Percentiles rank a stretch among this genome's conserved stretches.
These are phyloP conservation scores for Apostichopus parvimensis DNA, from an alignment of 35 echinoderm and acorn worm species.

Conservation along the genomic window DNA sequence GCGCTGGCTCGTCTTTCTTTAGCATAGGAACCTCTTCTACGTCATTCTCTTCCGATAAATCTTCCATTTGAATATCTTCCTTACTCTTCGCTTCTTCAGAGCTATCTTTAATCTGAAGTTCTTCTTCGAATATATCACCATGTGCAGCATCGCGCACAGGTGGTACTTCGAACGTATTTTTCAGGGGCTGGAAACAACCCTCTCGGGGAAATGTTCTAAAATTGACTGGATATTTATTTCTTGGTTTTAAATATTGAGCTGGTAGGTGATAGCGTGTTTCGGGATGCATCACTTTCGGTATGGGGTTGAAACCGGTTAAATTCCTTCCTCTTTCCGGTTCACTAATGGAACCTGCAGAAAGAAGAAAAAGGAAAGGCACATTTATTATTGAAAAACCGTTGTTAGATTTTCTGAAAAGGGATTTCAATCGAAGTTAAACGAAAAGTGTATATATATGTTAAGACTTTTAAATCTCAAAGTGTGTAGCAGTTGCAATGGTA, in stretches of 20 bases:
- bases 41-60: slow-evolving; percentile 42
- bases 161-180: slow-evolving; percentile 8
- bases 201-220: slow-evolving; percentile 26
- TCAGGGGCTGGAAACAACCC: slow-evolving; percentile 45
- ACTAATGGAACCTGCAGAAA: slow-evolving; percentile 60
- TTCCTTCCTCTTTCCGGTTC: slow-evolving; percentile 71
- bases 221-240: slow-evolving; percentile 1
- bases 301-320: slow-evolving; percentile 40
- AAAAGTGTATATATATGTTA: no score
- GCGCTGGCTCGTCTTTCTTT: slow-evolving; percentile 36
- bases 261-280: slow-evolving; percentile 62
- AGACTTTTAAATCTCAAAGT: no score
- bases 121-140: slow-evolving; percentile 9
- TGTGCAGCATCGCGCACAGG: neutral
- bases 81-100: slow-evolving; percentile 31
- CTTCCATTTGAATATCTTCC: slow-evolving; percentile 17
- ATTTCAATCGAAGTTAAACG: no score
- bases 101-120: slow-evolving; percentile 10
- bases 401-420: no score
- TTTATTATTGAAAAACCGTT: no score
- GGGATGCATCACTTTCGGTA: slow-evolving; percentile 60
- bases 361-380: neutral
- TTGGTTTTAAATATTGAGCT: slow-evolving; percentile 43
- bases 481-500: no score
- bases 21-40: neutral